Conservation (phyloP, 2,888 invertebrate species). For the Lepidochitona cinerea region DNA sequence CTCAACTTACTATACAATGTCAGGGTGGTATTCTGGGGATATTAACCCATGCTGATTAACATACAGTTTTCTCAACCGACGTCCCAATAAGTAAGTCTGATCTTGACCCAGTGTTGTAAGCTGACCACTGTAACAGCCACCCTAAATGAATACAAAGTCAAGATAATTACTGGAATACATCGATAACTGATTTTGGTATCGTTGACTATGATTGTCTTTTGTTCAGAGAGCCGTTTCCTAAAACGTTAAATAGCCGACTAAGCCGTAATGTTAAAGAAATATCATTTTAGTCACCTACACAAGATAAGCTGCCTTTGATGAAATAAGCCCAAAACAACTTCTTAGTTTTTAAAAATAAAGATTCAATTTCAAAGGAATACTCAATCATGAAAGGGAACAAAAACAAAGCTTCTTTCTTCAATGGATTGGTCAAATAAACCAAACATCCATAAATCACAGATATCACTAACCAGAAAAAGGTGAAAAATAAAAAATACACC, state of each 20-base stretch:
- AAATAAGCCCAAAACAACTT: no score
- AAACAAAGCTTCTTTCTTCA: no score
- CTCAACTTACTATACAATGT: conserved; percentile 46
- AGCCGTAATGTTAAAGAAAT: no score
- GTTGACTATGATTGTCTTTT: not conserved
- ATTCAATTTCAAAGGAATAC: no score
- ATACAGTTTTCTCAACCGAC: conserved; percentile 45
- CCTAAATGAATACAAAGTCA: conserved; percentile 26
- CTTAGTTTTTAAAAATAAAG: no score
- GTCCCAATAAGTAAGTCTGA: conserved; percentile 57
- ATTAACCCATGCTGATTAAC: conserved; percentile 38
- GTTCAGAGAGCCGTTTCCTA: not conserved
- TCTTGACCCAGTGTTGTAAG: conserved; percentile 59
- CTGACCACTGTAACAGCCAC: conserved; percentile 46
- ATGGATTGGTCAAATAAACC: no score
- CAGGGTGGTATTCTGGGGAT: conserved; percentile 27
- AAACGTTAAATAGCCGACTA: no score
- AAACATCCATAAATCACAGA: not conserved
- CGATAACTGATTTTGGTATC: not conserved
- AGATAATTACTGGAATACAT: no score
- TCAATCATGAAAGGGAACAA: no score
- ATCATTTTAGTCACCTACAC: no score
- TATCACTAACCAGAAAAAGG: not conserved
- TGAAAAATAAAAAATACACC: not conserved
- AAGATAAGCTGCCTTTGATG: no score